Evolutionary conservation across 2,113 vertebrate species (phyloP), one percentile per base, ranked within the genome.

Genomic region (Callipepla squamata): DNA sequence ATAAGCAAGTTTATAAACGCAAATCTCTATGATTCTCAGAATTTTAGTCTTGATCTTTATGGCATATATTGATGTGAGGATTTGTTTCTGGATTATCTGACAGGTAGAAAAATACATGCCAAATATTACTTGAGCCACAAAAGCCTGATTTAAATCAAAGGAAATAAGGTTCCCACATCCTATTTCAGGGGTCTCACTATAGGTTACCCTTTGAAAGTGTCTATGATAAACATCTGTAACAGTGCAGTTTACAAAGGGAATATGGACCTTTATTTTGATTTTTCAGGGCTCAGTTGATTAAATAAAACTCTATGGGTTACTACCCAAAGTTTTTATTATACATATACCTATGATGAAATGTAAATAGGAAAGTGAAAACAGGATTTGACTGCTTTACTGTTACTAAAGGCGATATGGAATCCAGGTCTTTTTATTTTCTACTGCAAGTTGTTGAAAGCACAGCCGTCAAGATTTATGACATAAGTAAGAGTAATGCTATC

Each of bases 1-100:
- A 97, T 97, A 97, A 96, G 94, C 89, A 93, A 96, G 87, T 97
- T 97, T 96, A 95, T 82, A 91, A 95, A 95, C 14, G 7, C 69
- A 96, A 96, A 96, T 97, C 85, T 95, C 91, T 95, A 4, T 95
- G 93, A 95, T 96, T 96, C 87, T 94, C 61, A 74, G 82, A 83
- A 87, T 97, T 97, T 97, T 86, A 93, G 34, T 96, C 91, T 96
- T 96, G 83, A 94, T 96, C 88, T 96, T 96, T 96, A 90, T 12
- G 80, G 38, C 75, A 57, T 38, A 55, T 87, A 86, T 95, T 92
- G 87, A 96, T 94, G 74, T 77, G 48, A 86, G 67, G 70, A 94
- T 96, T 96, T 94, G 25, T 93, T 90, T 95, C 88, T 96, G 72
- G 25, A 85, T 93, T 97, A 94, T 94, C 80, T 94, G 88, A 48